Base-by-base conservation (phyloP, 2,888 invertebrate species). In the Drosophila yooni region DNA sequence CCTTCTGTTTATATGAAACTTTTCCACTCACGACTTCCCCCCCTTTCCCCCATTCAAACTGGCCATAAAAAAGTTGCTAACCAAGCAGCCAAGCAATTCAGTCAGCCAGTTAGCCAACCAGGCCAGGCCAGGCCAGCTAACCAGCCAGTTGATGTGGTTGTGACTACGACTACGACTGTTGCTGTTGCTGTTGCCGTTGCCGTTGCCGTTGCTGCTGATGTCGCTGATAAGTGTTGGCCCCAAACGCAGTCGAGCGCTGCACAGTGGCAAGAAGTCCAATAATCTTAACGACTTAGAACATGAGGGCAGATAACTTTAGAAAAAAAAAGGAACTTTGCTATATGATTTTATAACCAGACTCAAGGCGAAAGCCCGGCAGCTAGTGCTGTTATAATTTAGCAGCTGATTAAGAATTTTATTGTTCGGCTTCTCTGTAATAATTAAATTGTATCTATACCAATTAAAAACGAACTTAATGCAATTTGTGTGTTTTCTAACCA, bases 171-270 rank as follows among this genome's bases (percentile, higher is more conserved):
- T 34, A n/a, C 48, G 31, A 43, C 51, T 59, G 25, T 29, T 64
- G 66, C 66, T 59, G 27, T 59, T 8, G 65, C 51, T 59, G 50
- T 27, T 40, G 51, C 60, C 53, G 57, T 51, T 58, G 71, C 58
- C 43, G 36, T 58, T 50, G 74, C 70, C 73, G 77, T 71, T 75
- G 83, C 79, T 81, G 86, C 74, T 84, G 89, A 87, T 87, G 89
- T 79, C 79, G 87, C 83, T 84, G 86, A 85, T 85, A 85, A 85
- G 85, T 86, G 88, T 88, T 86, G 86, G 82, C 72, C 80, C 77
- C 86, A 78, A 80, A 73, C 81, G 70, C 76, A 74, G 71, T 46
- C 68, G 25, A 73, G 65, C 69, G 72, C 65, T 73, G 81, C 71
- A 84, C 84, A 82, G 83, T 84, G 84, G 86, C 25, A n/a, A 67